phyloP scores from a whole-genome alignment of 2,797 vertebrate species.

The Petrocephalus schoutedeni region DNA sequence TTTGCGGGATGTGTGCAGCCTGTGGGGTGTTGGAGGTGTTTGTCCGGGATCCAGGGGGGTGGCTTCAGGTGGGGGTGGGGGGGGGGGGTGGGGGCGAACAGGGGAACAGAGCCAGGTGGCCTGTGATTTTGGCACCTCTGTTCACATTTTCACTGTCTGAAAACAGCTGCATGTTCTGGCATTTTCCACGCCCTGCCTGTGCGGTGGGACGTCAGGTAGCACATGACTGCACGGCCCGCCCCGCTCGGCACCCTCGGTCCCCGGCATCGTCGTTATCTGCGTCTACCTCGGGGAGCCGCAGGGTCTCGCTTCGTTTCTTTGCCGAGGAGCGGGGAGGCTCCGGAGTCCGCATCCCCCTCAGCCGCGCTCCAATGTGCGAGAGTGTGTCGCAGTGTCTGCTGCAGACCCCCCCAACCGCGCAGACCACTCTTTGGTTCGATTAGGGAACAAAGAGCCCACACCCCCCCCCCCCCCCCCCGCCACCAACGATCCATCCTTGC shows the following conservation, averaged over 20 bases:
- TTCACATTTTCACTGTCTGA: not conserved
- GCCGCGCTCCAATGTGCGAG: not conserved
- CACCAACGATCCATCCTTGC: not conserved
- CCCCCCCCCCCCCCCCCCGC: constrained; percentile 50
- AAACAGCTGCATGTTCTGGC: not conserved
- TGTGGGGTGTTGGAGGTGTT: not conserved
- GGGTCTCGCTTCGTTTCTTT: constrained; percentile 60
- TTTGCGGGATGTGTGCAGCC: too few relatives aligned
- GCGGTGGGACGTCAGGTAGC: not conserved
- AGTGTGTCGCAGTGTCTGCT: constrained; percentile 55
- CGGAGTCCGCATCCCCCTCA: constrained; percentile 32
- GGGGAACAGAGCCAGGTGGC: not conserved
- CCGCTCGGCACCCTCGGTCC: not conserved
- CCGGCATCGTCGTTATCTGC: constrained; percentile 31
- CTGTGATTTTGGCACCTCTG: not conserved
- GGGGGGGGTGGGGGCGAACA: not conserved
- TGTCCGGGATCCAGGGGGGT: not conserved
- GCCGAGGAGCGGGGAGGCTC: constrained; percentile 47
- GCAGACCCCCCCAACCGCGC: constrained; percentile 34
- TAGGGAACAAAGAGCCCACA: constrained; percentile 48
- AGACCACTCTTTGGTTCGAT: constrained; percentile 20
- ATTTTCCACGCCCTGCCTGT: too few relatives aligned
- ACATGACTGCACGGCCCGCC: not conserved
- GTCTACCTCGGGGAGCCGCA: constrained; percentile 60
- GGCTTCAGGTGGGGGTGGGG: not conserved